Evolutionary conservation across 2,113 vertebrate species (phyloP), one percentile per base, ranked within the genome.

Genomic region (Alligator mississippiensis): DNA sequence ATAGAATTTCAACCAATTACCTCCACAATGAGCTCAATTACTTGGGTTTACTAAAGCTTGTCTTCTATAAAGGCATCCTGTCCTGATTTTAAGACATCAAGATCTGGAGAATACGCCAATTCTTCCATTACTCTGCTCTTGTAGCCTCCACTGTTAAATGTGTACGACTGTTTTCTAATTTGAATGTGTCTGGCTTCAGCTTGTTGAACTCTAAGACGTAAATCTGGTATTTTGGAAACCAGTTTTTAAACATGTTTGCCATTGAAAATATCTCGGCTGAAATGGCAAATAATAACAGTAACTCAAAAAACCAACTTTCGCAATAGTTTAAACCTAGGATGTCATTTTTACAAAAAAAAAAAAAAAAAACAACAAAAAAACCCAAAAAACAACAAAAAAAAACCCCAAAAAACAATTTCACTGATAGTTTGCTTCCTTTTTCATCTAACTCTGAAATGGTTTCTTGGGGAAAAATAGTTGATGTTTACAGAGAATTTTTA

Each of bases 321-420:
- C 17, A 9, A 6, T 30, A 15, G 6, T 7, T 30, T 27, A 66
- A 66, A n/a, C 28, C 28, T 17, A 28, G 17, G n/a, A 66, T n/a
- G 64, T 16, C 15, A 30, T 7, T 16, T n/a, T 30, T 66, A 16
- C 64, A 25, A 64, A n/a, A 17, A 6, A 17, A 47, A 47, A 47
- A 7, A 38, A 38, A 38, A 5, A 47, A 47, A 47, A n/a, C n/a
- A n/a, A n/a, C n/a, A n/a, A n/a, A n/a, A 34, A 34, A 34, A 34
- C 34, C 34, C 34, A 34, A 34, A 34, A 4, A 34, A 34, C 34
- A 34, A 34, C 34, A 34, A 34, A 34, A 34, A 34, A 34, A 34
- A 34, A 34, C 4, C 34, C 34, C 34, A 34, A 34, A 1, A 7
- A 28, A 13, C 12, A 6, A 3, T 1, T 1, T 3, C 16, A 19